Percentiles rank a stretch among this genome's conserved stretches.
Conservation (phyloP, 2,797 vertebrate species). For the Ispidina lecontei region DNA sequence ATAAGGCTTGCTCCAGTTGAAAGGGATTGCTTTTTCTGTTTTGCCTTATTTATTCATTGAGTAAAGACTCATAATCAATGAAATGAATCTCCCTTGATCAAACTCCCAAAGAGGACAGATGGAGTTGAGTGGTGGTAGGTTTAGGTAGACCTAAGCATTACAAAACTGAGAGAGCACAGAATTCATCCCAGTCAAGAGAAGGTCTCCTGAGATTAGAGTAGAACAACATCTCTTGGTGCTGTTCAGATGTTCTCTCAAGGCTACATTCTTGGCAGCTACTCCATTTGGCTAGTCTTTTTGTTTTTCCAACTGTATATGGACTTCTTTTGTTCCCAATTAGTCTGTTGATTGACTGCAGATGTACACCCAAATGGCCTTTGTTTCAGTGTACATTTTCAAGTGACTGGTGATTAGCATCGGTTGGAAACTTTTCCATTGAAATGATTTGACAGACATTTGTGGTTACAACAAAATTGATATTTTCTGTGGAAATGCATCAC, state of each 20-base stretch:
- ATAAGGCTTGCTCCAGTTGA: not conserved
- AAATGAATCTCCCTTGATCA: not conserved
- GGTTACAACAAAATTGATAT: conserved; percentile 36
- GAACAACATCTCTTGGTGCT: not conserved
- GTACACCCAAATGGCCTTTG: conserved; percentile 38
- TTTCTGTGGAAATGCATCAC: conserved; percentile 47
- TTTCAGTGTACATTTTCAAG: conserved; percentile 48
- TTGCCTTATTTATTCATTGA: too few species aligned
- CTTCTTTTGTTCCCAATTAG: conserved; percentile 65
- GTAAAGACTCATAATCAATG: too few species aligned
- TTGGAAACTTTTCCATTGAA: conserved; percentile 31
- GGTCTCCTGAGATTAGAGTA: not conserved
- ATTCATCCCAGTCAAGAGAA: not conserved
- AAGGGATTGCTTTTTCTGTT: accelerated
- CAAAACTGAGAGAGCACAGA: not conserved
- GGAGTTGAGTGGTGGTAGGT: not conserved
- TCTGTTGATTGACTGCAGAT: conserved; percentile 65
- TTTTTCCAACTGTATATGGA: conserved; percentile 68
- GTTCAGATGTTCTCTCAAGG: conserved; percentile 34
- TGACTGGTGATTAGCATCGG: conserved; percentile 27
- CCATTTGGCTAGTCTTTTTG: conserved; percentile 36
- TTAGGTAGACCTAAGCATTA: not conserved
- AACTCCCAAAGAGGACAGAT: not conserved
- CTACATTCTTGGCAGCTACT: conserved; percentile 38
- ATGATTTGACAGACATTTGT: conserved; percentile 43